These are phyloP conservation scores for Sphaerophoria taeniata DNA, from an alignment of 2,888 invertebrate genomes.

Conservation along the genomic window DNA sequence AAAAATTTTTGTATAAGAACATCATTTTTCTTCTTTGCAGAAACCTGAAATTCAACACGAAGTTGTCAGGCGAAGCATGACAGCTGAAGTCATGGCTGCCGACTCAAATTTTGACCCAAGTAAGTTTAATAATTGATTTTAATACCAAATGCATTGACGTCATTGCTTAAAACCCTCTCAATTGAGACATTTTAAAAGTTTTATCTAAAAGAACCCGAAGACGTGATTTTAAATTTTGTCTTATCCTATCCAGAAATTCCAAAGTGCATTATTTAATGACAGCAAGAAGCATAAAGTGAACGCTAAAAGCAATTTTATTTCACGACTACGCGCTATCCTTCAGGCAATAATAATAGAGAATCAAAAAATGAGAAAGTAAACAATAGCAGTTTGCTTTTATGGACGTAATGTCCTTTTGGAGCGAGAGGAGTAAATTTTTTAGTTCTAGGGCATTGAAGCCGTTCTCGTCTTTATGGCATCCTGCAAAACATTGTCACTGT, in stretches of 20 bases:
- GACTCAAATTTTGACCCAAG: slow-evolving; percentile 83
- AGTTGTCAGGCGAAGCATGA: slow-evolving; percentile 78
- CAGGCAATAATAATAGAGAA: background rate
- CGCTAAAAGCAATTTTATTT: background rate
- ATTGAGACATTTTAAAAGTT: too few species aligned
- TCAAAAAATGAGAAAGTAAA: background rate
- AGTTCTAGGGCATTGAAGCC: too few species aligned
- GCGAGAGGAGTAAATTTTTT: too few species aligned
- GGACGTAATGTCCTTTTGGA: too few species aligned
- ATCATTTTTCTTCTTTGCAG: slow-evolving; percentile 38
- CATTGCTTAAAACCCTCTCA: too few species aligned
- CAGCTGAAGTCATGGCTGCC: slow-evolving; percentile 82
- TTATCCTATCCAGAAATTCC: background rate
- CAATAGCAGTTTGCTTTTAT: too few species aligned
- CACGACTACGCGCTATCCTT: background rate
- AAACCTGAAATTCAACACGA: slow-evolving; percentile 40
- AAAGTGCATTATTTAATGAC: background rate
- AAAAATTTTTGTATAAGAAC: slow-evolving; percentile 1
- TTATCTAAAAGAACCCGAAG: too few species aligned
- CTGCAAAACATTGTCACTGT: too few species aligned
- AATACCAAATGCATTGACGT: too few species aligned
- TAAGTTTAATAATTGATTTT: slow-evolving; percentile 72
- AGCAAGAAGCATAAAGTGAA: background rate
- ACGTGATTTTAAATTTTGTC: too few species aligned
- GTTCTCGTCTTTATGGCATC: too few species aligned